These are phyloP conservation scores for Bombus pyrosoma DNA, from an alignment of 1,140 invertebrate species.

Conservation along the genomic window DNA sequence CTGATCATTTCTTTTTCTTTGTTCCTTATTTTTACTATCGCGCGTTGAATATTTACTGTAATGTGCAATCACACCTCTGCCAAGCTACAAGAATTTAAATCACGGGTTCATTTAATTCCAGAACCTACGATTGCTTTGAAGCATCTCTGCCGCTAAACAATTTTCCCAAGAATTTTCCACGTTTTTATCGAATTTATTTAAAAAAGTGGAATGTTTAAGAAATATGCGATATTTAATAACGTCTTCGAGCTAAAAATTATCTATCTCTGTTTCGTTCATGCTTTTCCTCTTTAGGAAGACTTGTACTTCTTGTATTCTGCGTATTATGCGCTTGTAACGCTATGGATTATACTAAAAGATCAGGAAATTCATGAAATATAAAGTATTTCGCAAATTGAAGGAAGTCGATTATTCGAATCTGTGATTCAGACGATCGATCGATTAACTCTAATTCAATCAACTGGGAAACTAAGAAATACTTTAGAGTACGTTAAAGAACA, in stretches of 20 bases:
- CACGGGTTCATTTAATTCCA: conserved; percentile 19
- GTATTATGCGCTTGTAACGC: too few species aligned
- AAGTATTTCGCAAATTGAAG: too few species aligned
- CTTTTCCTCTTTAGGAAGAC: not conserved
- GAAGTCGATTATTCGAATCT: too few species aligned
- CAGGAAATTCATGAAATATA: too few species aligned
- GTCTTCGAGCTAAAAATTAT: not conserved
- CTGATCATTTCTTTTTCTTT: not conserved
- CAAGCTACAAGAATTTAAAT: conserved; percentile 27
- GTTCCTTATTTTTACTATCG: not conserved
- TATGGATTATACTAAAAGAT: too few species aligned
- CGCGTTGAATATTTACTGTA: conserved; percentile 28
- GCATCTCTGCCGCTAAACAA: not conserved
- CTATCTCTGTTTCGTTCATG: not conserved
- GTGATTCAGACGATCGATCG: too few species aligned
- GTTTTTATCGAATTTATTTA: not conserved
- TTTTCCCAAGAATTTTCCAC: not conserved
- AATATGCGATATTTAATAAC: not conserved
- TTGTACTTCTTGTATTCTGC: too few species aligned
- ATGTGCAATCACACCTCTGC: conserved; percentile 1
- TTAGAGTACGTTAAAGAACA: too few species aligned
- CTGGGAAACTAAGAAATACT: too few species aligned
- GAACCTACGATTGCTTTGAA: not conserved
- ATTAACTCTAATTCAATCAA: too few species aligned
- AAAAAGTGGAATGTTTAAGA: not conserved